Evolutionary conservation across 1,140 invertebrate species (phyloP).

Genomic region (Drosophila prosaltans): DNA sequence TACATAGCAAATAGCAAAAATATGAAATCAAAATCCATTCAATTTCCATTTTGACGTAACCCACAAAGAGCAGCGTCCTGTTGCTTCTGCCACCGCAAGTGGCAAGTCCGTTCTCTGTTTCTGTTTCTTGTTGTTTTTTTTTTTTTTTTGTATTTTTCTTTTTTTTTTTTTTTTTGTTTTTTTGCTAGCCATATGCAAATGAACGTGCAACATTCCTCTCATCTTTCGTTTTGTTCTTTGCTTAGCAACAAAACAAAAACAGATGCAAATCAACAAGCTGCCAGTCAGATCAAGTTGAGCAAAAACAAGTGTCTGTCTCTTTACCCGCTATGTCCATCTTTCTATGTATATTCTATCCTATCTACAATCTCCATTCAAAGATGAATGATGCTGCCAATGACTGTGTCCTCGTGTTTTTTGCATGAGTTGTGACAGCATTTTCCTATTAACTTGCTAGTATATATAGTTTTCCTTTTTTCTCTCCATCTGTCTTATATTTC

Average conservation of each 20-base stretch:
- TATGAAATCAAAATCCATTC: conserved; percentile 65
- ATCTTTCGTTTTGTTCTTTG: conserved; percentile 37
- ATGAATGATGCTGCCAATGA: conserved; percentile 65
- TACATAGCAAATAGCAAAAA: conserved; percentile 40
- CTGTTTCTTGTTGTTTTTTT: not conserved
- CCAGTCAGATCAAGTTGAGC: conserved; percentile 44
- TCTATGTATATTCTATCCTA: conserved; percentile 27
- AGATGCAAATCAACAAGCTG: conserved; percentile 72
- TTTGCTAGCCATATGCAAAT: conserved; percentile 46
- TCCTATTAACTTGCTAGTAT: conserved; percentile 61
- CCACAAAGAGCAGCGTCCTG: conserved; percentile 17
- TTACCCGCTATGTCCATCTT: conserved; percentile 13
- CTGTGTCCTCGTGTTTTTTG: conserved; percentile 28
- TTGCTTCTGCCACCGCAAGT: conserved; percentile 10
- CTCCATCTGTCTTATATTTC: not conserved
- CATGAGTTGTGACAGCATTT: conserved; percentile 66
- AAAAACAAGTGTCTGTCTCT: conserved; percentile 54
- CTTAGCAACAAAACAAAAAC: conserved; percentile 55
- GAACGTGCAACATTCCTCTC: conserved; percentile 43
- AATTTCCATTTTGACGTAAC: conserved; percentile 41
- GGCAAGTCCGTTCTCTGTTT: not conserved
- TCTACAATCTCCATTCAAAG: conserved; percentile 63
- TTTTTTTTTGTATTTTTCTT: too few species aligned
- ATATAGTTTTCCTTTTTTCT: not conserved
- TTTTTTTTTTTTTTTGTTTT: too few species aligned